A percentile compares a stretch with the other conserved stretches of the same genome.
Evolutionary conservation across 1,140 invertebrate genomes (phyloP).

Genomic region (Panulirus ornatus): DNA sequence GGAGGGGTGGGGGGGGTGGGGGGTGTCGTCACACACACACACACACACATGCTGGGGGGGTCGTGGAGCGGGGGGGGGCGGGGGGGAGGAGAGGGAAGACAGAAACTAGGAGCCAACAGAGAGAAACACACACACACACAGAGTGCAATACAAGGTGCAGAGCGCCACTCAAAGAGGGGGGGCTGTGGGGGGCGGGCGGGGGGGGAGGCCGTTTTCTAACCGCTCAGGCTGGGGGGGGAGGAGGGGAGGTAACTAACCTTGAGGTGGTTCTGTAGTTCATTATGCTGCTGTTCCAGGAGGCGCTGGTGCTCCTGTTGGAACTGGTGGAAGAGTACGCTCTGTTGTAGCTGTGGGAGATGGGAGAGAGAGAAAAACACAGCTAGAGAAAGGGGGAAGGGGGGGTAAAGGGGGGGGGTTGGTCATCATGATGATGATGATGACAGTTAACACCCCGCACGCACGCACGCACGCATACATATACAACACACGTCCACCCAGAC

Average conservation of each 20-base stretch:
- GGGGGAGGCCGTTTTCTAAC: no score
- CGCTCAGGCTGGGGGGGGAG: neutral
- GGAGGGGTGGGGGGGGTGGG: neutral
- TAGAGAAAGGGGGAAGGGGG: slow-evolving; percentile 1
- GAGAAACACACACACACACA: neutral
- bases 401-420: neutral
- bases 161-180: no score
- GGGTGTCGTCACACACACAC: no score
- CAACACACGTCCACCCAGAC: neutral
- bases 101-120: neutral
- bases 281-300: slow-evolving; percentile 63
- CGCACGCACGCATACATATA: neutral
- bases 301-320: slow-evolving; percentile 68
- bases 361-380: slow-evolving; percentile 50
- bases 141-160: no score
- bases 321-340: slow-evolving; percentile 64
- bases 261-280: slow-evolving; percentile 58
- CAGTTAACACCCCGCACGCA: no score
- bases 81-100: neutral
- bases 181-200: no score
- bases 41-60: no score
- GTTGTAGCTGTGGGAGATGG: slow-evolving; percentile 57
- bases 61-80: neutral
- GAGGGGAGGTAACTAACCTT: slow-evolving; percentile 51
- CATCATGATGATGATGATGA: neutral